These are phyloP conservation scores for Epiblema foenella DNA, from an alignment of 2,888 invertebrate genomes.

Conservation along the genomic window DNA sequence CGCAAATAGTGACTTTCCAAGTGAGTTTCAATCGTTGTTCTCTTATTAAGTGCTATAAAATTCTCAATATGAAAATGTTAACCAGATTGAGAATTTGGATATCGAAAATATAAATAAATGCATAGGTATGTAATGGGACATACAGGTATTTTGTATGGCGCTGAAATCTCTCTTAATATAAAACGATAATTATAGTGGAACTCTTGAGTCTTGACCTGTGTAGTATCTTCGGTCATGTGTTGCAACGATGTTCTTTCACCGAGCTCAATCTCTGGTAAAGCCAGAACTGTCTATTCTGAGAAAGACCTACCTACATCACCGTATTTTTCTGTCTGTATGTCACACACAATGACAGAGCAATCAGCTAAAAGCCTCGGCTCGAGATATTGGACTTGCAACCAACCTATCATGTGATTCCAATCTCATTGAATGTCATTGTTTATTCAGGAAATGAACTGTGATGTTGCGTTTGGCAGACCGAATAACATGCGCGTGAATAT, in stretches of 20 bases:
- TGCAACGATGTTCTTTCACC: not conserved
- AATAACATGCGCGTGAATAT: not conserved
- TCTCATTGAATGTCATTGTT: slow-evolving; percentile 7
- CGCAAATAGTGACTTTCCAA: too few relatives aligned
- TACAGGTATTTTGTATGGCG: too few relatives aligned
- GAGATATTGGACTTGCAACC: slow-evolving; percentile 1
- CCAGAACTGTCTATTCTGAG: not conserved
- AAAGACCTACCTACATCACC: not conserved
- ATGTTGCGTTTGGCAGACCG: not conserved
- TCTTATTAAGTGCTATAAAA: too few relatives aligned
- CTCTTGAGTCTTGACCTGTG: too few relatives aligned
- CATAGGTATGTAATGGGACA: too few relatives aligned
- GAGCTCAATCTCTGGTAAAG: not conserved
- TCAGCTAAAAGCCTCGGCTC: slow-evolving; percentile 26
- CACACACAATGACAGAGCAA: slow-evolving; percentile 31
- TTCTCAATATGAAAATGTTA: too few relatives aligned
- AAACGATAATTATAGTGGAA: too few relatives aligned
- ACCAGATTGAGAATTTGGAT: too few relatives aligned
- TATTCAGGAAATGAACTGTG: not conserved
- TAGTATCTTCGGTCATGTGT: not conserved
- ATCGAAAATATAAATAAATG: too few relatives aligned
- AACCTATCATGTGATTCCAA: slow-evolving; percentile 4
- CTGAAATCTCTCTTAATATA: too few relatives aligned
- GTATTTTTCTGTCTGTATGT: not conserved
- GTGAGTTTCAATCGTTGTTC: too few relatives aligned